These are phyloP conservation scores for Agriotes lineatus DNA, from an alignment of 2,888 invertebrate genomes.

Conservation along the genomic window DNA sequence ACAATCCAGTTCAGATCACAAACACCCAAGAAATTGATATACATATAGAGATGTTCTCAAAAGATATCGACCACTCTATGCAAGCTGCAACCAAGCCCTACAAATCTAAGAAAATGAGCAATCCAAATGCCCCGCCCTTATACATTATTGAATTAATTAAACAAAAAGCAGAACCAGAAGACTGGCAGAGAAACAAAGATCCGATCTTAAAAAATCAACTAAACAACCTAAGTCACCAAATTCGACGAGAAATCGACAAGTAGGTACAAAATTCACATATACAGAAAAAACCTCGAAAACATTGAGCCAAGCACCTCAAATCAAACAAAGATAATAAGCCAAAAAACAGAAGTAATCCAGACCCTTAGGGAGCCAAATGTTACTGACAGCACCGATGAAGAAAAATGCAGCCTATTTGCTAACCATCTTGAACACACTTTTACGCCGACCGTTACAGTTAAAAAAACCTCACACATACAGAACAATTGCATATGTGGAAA, in stretches of 20 bases:
- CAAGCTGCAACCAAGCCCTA: not conserved
- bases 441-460: not conserved
- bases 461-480: not conserved
- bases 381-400: not conserved
- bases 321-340: not conserved
- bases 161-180: not conserved
- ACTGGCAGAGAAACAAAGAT: not conserved
- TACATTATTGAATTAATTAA: not conserved
- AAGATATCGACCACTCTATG: not conserved
- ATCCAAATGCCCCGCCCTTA: not conserved
- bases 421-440: not conserved
- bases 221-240: slow-evolving; percentile 5
- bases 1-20: not conserved
- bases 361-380: not conserved
- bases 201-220: not conserved
- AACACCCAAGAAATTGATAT: not conserved
- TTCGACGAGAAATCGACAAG: not conserved
- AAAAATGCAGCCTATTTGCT: slow-evolving; percentile 8
- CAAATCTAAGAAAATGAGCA: not conserved
- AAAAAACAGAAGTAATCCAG: not conserved
- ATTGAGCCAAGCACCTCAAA: not conserved
- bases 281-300: not conserved
- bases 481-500: not conserved
- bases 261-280: not conserved
- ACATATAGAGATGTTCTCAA: not conserved